Evolutionary conservation across 2,113 vertebrate genomes (phyloP), one percentile per base, ranked within the genome.

Genomic region (Chionis minor): DNA sequence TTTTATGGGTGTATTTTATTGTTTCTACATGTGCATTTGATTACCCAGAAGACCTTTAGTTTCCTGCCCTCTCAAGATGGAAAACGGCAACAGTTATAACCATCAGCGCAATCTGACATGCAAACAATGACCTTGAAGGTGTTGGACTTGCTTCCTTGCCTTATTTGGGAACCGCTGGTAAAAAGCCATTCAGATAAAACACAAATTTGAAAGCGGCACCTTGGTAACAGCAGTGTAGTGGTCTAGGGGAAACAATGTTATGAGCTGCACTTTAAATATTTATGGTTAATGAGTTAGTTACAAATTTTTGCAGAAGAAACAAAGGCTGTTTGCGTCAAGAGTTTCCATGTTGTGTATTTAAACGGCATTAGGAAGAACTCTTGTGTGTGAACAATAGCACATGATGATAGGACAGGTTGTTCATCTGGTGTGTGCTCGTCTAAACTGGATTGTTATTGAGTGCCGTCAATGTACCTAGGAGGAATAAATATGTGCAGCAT

Each of bases 21-120:
- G 95, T 97, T 97, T 96, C 79, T 93, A 33, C 94, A 96, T 96
- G 90, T 94, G 94, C 81, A 4, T 82, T 96, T 96, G 92, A 97
- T 97, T 97, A 96, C 96, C 87, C 93, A 92, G 89, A 95, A 97
- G 95, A 92, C 78, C 20, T 91, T 55, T 52, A 85, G 94, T 12
- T 97, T 95, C 96, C 95, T 96, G 96, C 26, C 38, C 61, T 77
- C 49, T 77, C 94, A 74, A 81, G 85, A 83, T 96, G 94, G 91
- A 61, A 90, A 95, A 49, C 67, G 1, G 0, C 86, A 74, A 74
- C 80, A 87, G 81, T 81, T 94, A 79, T 69, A 86, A 66, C 86
- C 73, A 95, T 96, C 77, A 92, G 70, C 52, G 90, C 7, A 79
- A 89, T 83, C 3, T 32, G 83, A 79, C 78, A 52, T 75, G 69